These are phyloP conservation scores for Polymixis flavicincta DNA, from an alignment of 2,888 invertebrate species.

Conservation along the genomic window DNA sequence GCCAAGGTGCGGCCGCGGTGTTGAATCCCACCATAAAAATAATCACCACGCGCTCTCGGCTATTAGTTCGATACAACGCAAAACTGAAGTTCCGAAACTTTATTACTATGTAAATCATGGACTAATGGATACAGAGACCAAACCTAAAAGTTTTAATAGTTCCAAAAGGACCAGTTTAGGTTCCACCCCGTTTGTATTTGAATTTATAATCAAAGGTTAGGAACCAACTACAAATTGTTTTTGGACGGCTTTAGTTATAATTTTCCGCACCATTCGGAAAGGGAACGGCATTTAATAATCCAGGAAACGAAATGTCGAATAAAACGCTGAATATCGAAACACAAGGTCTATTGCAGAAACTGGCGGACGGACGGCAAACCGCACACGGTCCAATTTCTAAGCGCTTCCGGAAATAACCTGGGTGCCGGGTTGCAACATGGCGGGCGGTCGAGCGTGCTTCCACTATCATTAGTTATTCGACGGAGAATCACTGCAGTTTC, in stretches of 20 bases:
- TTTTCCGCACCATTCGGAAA: constrained; percentile 37
- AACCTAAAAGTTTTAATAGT: constrained; percentile 53
- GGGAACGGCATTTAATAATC: constrained; percentile 34
- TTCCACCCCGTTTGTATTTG: constrained; percentile 38
- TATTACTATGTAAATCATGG: constrained; percentile 47
- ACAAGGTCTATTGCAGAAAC: constrained; percentile 72
- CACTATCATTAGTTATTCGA: constrained; percentile 78
- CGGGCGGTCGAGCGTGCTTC: constrained; percentile 83
- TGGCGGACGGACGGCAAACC: constrained; percentile 62
- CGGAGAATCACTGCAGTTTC: constrained; percentile 71
- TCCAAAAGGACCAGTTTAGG: constrained; percentile 46
- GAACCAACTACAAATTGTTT: constrained; percentile 40
- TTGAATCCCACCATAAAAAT: constrained; percentile 56
- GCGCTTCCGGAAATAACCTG: constrained; percentile 80
- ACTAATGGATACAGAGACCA: constrained; percentile 35
- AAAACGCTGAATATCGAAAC: constrained; percentile 56
- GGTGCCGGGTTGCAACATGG: constrained; percentile 74
- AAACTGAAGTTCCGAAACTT: constrained; percentile 32
- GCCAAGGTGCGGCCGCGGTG: constrained; percentile 52
- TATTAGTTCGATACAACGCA: constrained; percentile 27
- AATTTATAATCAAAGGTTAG: constrained; percentile 47
- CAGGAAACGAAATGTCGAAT: constrained; percentile 60
- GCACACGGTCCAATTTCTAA: constrained; percentile 76
- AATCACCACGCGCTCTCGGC: constrained; percentile 51
- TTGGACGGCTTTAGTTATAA: constrained; percentile 46